Percentiles rank a stretch among this genome's conserved stretches.
Conservation (phyloP, 2,888 invertebrate species). For the Adelognathus sp. region DNA sequence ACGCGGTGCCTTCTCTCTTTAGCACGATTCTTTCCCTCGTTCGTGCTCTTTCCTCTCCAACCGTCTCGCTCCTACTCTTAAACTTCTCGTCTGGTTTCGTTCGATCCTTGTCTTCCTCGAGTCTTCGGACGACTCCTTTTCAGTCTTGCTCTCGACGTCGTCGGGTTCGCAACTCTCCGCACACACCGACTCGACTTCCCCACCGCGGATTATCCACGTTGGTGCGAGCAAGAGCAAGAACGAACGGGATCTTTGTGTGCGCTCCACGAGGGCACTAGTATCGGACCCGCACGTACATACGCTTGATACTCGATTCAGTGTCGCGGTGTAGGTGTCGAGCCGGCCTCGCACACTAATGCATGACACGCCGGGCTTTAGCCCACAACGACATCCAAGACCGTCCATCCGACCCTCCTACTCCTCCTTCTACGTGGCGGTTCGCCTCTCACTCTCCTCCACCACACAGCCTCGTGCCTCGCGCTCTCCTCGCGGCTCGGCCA, state of each 20-base stretch:
- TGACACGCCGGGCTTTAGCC: constrained; percentile 41
- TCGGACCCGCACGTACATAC: constrained; percentile 76
- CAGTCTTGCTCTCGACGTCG: constrained; percentile 42
- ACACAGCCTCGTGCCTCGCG: no score
- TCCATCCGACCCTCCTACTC: constrained; percentile 70
- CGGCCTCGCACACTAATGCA: constrained; percentile 33
- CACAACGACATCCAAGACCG: constrained; percentile 72
- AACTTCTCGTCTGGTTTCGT: not conserved
- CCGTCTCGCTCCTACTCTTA: constrained; percentile 54
- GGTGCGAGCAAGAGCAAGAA: constrained; percentile 29
- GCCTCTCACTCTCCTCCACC: constrained; percentile 64
- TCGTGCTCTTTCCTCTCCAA: constrained; percentile 47
- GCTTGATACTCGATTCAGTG: constrained; percentile 5
- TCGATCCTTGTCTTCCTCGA: constrained; percentile 58
- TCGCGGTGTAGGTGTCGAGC: constrained; percentile 4
- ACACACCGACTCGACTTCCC: constrained; percentile 77
- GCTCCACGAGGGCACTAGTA: constrained; percentile 75
- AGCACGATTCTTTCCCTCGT: constrained; percentile 39
- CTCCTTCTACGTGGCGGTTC: constrained; percentile 52
- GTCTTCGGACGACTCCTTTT: constrained; percentile 54
- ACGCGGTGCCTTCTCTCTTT: constrained; percentile 46
- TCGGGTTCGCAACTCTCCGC: constrained; percentile 52
- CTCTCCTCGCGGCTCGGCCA: constrained; percentile 59
- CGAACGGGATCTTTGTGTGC: constrained; percentile 58
- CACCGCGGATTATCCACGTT: constrained; percentile 61